phyloP scores from a whole-genome alignment of 2,888 invertebrate species.

The Baronia brevicornis region DNA sequence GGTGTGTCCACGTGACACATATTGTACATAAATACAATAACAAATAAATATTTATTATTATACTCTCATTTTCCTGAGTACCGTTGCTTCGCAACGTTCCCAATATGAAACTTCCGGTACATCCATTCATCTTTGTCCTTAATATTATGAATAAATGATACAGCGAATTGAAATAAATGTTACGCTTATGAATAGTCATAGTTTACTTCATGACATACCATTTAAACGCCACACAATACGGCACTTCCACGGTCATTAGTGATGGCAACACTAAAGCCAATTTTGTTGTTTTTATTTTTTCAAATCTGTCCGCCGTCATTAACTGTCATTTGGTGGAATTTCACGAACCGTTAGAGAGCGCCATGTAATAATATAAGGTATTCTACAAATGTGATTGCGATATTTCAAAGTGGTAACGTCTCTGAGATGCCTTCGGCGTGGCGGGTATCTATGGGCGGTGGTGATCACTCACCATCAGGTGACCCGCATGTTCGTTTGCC shows the following conservation, averaged over 20 bases:
- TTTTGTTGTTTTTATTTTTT: slow-evolving; percentile 45
- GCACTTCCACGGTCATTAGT: slow-evolving; percentile 38
- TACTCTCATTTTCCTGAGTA: no score
- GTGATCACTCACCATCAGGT: neutral
- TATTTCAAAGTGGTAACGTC: slow-evolving; percentile 5
- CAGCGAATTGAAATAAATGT: no score
- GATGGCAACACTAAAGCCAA: slow-evolving; percentile 40
- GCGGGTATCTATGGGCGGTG: neutral
- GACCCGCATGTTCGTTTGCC: no score
- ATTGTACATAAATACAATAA: no score
- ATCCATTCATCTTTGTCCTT: no score
- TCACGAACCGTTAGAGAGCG: slow-evolving; percentile 52
- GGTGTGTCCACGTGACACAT: no score
- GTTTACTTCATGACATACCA: slow-evolving; percentile 24
- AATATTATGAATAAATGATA: no score
- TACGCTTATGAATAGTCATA: slow-evolving; percentile 25
- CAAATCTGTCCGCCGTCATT: slow-evolving; percentile 48
- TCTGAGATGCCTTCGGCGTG: neutral
- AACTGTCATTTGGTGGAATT: slow-evolving; percentile 54
- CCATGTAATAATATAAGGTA: slow-evolving; percentile 21
- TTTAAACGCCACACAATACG: slow-evolving; percentile 42
- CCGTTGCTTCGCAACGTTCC: no score
- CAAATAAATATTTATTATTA: no score
- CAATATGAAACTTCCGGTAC: no score
- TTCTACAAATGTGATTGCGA: slow-evolving; percentile 28